Percentiles rank a stretch among this genome's conserved stretches.
Conservation (phyloP, 2,797 vertebrate species). For the Trichosurus vulpecula region DNA sequence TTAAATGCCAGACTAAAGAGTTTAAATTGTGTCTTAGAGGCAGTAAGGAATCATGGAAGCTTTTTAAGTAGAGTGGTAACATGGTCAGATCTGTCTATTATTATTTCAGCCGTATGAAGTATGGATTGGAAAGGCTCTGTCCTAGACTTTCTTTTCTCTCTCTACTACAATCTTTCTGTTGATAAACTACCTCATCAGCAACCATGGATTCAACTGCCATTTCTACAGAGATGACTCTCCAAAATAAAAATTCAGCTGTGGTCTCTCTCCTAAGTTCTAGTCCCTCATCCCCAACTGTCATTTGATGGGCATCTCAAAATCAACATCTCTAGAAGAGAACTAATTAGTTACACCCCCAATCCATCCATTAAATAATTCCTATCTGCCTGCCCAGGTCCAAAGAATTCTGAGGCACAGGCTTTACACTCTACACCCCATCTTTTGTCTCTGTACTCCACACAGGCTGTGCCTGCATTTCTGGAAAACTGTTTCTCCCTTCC, state of each 20-base stretch:
- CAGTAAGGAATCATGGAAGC: too few species aligned
- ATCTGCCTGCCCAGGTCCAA: background rate
- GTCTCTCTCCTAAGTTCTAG: background rate
- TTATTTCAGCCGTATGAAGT: too few species aligned
- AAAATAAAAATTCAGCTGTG: background rate
- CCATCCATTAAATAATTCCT: background rate
- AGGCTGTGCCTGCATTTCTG: background rate
- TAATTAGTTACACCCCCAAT: background rate
- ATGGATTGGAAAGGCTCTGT: too few species aligned
- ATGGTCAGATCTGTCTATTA: too few species aligned
- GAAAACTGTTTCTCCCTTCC: background rate
- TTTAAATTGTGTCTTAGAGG: too few species aligned
- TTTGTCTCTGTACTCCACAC: background rate
- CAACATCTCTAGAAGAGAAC: background rate
- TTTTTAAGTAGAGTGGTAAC: too few species aligned
- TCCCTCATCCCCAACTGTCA: background rate
- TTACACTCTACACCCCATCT: background rate
- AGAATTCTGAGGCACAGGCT: background rate
- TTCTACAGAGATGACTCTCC: background rate
- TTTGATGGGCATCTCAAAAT: background rate
- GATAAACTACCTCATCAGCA: too few species aligned
- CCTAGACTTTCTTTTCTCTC: background rate
- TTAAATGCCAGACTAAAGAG: too few species aligned
- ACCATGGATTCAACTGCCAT: background rate
- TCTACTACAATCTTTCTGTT: background rate